Conservation (phyloP, 2,797 vertebrate species). For the Kryptolebias ocellatus region DNA sequence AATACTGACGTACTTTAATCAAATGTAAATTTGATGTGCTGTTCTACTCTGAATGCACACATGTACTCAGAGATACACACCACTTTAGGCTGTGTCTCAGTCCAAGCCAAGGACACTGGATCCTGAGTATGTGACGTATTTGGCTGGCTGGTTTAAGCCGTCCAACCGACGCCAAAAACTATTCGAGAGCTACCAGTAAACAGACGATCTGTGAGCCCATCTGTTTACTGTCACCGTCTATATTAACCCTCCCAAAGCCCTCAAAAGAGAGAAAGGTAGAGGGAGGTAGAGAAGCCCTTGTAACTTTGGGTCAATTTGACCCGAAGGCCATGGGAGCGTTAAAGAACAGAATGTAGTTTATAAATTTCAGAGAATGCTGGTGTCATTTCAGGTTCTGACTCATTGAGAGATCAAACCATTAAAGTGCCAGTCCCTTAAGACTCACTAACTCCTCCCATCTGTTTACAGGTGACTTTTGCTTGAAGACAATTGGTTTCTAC, state of each 20-base stretch:
- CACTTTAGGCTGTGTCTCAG: slow-evolving; percentile 15
- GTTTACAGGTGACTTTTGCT: neutral
- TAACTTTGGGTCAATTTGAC: too few species aligned
- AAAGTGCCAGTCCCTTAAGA: neutral
- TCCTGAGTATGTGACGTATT: slow-evolving; percentile 68
- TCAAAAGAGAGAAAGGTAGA: too few species aligned
- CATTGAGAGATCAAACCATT: neutral
- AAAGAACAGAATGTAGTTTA: too few species aligned
- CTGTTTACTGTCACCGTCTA: neutral
- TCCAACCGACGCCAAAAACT: slow-evolving; percentile 59
- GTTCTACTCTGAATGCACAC: neutral
- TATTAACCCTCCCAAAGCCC: too few species aligned
- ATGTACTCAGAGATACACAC: neutral
- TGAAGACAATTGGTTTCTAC: neutral
- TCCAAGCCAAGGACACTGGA: slow-evolving; percentile 51
- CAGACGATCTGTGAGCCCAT: slow-evolving; percentile 34
- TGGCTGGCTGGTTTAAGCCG: slow-evolving; percentile 61
- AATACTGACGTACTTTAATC: neutral
- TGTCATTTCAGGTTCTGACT: neutral
- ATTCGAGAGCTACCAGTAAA: slow-evolving; percentile 59
- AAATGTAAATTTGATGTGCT: neutral
- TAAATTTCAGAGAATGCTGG: too few species aligned
- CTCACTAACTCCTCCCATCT: neutral
- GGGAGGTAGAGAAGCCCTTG: too few species aligned
- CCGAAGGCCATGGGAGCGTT: too few species aligned